Conservation (phyloP, 1,140 invertebrate genomes). For the Melipona quadrifasciata region DNA sequence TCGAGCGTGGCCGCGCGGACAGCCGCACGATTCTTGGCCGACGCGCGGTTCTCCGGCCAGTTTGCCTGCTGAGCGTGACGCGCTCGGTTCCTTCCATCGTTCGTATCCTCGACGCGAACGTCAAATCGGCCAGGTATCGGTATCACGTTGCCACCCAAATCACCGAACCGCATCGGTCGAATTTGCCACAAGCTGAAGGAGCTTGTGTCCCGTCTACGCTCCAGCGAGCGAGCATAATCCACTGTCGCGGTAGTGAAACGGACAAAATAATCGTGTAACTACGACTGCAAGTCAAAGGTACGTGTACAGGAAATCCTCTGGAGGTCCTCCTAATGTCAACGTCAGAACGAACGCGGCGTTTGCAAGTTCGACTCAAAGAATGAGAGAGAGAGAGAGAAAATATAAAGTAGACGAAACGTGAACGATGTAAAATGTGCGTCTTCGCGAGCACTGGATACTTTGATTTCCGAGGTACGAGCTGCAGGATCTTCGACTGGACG, state of each 20-base stretch:
- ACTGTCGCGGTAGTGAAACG: not conserved
- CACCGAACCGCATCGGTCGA: not conserved
- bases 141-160: not conserved
- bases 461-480: too few species aligned
- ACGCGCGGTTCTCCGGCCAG: constrained; percentile 54
- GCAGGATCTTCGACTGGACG: not conserved
- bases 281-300: not conserved
- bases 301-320: not conserved
- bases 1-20: constrained; percentile 43
- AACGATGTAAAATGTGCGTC: not conserved
- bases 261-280: not conserved
- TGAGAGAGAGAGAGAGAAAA: not conserved
- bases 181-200: not conserved
- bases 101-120: not conserved
- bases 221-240: not conserved
- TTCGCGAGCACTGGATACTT: too few species aligned
- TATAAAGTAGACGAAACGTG: not conserved
- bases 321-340: too few species aligned
- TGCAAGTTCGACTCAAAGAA: not conserved
- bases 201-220: too few species aligned
- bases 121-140: not conserved
- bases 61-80: constrained; percentile 63
- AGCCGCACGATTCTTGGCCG: constrained; percentile 53
- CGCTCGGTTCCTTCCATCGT: constrained; percentile 50
- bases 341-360: not conserved